These are phyloP conservation scores for Unio pictorum DNA, from an alignment of 2,888 invertebrate genomes.

Conservation along the genomic window DNA sequence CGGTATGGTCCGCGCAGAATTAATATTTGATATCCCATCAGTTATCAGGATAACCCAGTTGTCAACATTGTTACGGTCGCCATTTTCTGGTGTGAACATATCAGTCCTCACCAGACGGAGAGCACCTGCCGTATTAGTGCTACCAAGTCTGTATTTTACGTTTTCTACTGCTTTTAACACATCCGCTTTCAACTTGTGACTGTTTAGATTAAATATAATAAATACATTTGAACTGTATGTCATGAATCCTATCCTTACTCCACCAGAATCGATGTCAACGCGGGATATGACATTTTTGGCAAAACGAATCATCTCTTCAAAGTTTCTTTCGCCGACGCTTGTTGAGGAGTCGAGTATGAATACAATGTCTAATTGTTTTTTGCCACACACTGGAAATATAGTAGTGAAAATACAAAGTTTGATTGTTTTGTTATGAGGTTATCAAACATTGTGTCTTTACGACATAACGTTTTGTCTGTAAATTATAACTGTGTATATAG, in stretches of 20 bases:
- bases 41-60: conserved; percentile 60
- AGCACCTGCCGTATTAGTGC: conserved; percentile 62
- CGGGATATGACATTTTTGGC: conserved; percentile 43
- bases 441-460: no score
- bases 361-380: conserved; percentile 49
- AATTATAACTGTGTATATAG: no score
- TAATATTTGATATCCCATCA: conserved; percentile 61
- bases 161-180: conserved; percentile 46
- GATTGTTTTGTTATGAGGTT: no score
- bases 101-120: conserved; percentile 46
- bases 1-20: conserved; percentile 42
- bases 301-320: conserved; percentile 45
- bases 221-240: conserved; percentile 52
- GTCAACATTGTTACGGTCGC: conserved; percentile 48
- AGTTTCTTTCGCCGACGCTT: conserved; percentile 54
- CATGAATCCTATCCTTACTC: conserved; percentile 59
- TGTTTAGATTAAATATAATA: conserved; percentile 55
- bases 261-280: conserved; percentile 51
- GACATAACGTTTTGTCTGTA: no score
- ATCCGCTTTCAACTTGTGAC: conserved; percentile 33
- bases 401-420: not conserved
- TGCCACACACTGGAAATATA: conserved; percentile 34
- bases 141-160: conserved; percentile 48
- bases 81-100: conserved; percentile 48
- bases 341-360: conserved; percentile 63